Evolutionary conservation across 2,888 invertebrate species (phyloP).

Genomic region (Tetragonisca angustula): DNA sequence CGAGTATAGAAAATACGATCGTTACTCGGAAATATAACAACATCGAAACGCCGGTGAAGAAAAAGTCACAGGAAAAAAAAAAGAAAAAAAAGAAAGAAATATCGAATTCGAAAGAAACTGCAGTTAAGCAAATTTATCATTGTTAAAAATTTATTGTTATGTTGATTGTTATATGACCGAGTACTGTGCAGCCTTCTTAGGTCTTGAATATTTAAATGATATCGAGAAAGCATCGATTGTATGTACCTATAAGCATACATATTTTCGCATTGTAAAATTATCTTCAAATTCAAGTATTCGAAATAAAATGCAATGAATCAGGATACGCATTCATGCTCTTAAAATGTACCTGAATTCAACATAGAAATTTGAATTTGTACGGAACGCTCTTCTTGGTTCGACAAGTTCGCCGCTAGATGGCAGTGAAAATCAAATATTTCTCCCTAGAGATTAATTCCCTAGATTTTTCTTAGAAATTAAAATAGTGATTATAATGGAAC

Average conservation of each 20-base stretch:
- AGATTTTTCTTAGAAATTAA: not conserved
- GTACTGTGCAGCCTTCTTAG: slow-evolving; percentile 48
- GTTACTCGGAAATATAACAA: slow-evolving; percentile 39
- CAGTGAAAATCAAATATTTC: not conserved
- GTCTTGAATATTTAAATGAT: slow-evolving; percentile 44
- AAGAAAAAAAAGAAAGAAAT: too few relatives aligned
- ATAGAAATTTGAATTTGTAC: not conserved
- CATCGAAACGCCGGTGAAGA: not conserved
- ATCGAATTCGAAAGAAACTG: not conserved
- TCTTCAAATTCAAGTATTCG: slow-evolving; percentile 55
- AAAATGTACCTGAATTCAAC: not conserved
- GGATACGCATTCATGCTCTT: not conserved
- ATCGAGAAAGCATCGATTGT: slow-evolving; percentile 41
- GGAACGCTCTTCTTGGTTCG: slow-evolving; percentile 2
- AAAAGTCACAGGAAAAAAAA: too few relatives aligned
- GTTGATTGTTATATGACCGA: slow-evolving; percentile 42
- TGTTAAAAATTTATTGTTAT: slow-evolving; percentile 6
- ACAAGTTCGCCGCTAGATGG: not conserved
- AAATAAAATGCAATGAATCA: slow-evolving; percentile 50
- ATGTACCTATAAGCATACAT: slow-evolving; percentile 50
- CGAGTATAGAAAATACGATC: slow-evolving; percentile 20
- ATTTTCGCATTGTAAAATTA: slow-evolving; percentile 68
- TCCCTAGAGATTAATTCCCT: not conserved
- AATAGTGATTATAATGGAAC: not conserved
- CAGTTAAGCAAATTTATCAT: slow-evolving; percentile 2